These are phyloP conservation scores for Orthosia incerta DNA, from an alignment of 2,888 invertebrate species.

Conservation along the genomic window DNA sequence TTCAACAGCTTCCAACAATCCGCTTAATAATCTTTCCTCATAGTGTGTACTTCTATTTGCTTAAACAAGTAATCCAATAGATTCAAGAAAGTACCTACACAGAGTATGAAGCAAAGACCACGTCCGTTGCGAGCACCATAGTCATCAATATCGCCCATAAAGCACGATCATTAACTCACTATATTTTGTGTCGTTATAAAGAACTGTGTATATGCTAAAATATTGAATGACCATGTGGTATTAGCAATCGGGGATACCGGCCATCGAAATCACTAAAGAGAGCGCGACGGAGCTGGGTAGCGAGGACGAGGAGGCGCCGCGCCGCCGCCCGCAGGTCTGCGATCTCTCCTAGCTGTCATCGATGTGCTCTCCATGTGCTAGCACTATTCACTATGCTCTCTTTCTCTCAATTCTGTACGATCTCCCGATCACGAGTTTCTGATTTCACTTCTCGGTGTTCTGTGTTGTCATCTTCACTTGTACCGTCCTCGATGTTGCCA, in stretches of 20 bases:
- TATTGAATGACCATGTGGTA: constrained; percentile 88
- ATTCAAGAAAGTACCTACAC: constrained; percentile 57
- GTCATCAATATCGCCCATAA: constrained; percentile 76
- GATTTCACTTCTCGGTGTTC: constrained; percentile 87
- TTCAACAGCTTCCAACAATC: constrained; percentile 68
- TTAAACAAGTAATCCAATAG: constrained; percentile 59
- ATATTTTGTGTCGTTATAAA: constrained; percentile 75
- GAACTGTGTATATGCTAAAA: constrained; percentile 80
- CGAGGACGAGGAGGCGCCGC: constrained; percentile 91
- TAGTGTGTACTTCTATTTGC: constrained; percentile 60
- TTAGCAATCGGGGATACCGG: constrained; percentile 91
- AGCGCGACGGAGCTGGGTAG: constrained; percentile 93
- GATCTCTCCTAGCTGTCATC: constrained; percentile 89
- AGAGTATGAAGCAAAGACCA: constrained; percentile 56
- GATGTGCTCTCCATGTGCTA: constrained; percentile 89
- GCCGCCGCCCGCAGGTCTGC: constrained; percentile 89
- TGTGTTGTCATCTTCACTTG: constrained; percentile 88
- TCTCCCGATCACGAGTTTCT: constrained; percentile 86
- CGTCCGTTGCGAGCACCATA: constrained; percentile 67
- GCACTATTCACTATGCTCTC: constrained; percentile 89
- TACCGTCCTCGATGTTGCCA: constrained; percentile 84
- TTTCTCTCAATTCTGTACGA: constrained; percentile 85
- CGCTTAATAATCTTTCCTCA: constrained; percentile 66
- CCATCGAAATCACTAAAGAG: constrained; percentile 96
- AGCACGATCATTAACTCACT: constrained; percentile 78